These are phyloP conservation scores for Punctoribates punctum DNA, from an alignment of 2,888 invertebrate genomes.

Conservation along the genomic window DNA sequence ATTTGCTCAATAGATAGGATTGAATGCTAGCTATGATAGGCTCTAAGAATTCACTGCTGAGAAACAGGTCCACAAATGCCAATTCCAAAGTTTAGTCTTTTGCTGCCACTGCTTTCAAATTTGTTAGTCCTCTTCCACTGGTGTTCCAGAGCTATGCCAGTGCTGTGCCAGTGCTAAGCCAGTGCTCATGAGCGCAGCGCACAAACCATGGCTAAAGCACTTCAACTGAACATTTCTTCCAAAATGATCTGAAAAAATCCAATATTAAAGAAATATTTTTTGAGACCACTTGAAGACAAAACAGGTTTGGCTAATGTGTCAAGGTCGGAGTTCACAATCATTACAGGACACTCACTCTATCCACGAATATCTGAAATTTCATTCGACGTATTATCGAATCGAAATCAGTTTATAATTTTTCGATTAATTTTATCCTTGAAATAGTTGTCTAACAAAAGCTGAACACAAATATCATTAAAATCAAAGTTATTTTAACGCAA, in stretches of 20 bases:
- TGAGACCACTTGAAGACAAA: neutral
- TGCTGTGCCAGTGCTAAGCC: neutral
- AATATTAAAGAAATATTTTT: neutral
- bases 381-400: neutral
- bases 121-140: neutral
- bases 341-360: neutral
- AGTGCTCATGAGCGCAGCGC: conserved; percentile 12
- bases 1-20: conserved; percentile 9
- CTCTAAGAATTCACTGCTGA: neutral
- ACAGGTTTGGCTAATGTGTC: conserved; percentile 7
- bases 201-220: neutral
- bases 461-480: neutral
- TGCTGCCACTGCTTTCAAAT: neutral
- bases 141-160: neutral
- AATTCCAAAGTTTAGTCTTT: neutral
- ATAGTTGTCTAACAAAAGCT: neutral
- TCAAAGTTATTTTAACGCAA: too few species aligned
- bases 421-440: conserved; percentile 5
- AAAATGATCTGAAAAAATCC: neutral
- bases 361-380: neutral
- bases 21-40: neutral
- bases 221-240: neutral
- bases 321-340: conserved; percentile 10
- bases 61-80: conserved; percentile 7
- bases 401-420: neutral